Base-by-base conservation (phyloP, 2,888 invertebrate genomes). In the Thera britannica region DNA sequence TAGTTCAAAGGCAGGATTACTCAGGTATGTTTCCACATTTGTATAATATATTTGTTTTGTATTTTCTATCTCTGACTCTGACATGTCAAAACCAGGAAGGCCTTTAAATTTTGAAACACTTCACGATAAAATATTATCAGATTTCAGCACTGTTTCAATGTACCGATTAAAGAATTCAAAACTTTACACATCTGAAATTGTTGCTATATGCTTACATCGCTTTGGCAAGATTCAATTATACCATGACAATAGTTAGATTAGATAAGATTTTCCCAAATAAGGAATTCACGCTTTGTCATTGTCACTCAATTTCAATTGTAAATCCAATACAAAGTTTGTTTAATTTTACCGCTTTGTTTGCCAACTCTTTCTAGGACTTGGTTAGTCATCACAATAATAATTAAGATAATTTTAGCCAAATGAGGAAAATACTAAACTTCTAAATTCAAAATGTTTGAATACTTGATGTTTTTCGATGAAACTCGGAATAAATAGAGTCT, bases 271-370 rank as follows among this genome's bases (percentile, higher is more conserved):
- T 48, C n/a, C 48, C n/a, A 48, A 51, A 7, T 0, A 48, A 48
- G n/a, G 48, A 51, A 23, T 51, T 23, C 23, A 51, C 6, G 23
- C 23, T 23, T 65, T 12, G 55, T 65, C 46, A n/a, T 59, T n/a
- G 41, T 65, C 23, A 23, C 23, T 49, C 38, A 65, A 23, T 60
- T 38, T 41, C 41, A 35, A 51, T 34, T 57, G 23, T 60, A 11
- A 52, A 41, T 8, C 4, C 38, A 9, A n/a, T n/a, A 49, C 7
- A 54, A 56, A 56, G 34, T 46, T 41, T 41, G 2, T 44, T 35
- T 59, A 55, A 11, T 11, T 48, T 54, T 51, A 2, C 5, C 36
- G 12, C 55, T 62, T 56, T 58, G 54, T 38, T 60, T 72, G 48
- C 54, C 60, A 2, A 6, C 6, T 12, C 23, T 51, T n/a, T 51